phyloP scores from a whole-genome alignment of 2,797 vertebrate species.

The Pseudochirops corinnae region DNA sequence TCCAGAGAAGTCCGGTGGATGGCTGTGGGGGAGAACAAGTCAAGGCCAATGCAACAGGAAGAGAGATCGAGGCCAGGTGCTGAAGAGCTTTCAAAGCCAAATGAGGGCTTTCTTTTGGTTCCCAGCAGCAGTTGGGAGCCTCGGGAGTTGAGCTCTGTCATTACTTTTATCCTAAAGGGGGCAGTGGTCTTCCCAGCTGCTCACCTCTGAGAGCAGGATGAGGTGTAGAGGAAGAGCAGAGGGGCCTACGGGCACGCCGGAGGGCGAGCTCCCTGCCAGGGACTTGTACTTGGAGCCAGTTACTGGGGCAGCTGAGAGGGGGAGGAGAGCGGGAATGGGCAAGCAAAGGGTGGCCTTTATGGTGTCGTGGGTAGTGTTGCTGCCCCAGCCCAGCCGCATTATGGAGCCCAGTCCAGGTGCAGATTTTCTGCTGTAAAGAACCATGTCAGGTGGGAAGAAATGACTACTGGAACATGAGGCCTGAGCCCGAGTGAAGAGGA shows the following conservation, averaged over 20 bases:
- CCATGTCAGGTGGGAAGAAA: not conserved
- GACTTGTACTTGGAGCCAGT: no score
- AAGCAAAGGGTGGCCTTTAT: not conserved
- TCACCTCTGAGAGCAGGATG: not conserved
- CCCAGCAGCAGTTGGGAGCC: no score
- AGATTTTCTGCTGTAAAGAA: not conserved
- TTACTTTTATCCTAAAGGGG: no score
- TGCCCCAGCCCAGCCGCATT: accelerated
- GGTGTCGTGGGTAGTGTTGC: not conserved
- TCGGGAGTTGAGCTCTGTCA: no score
- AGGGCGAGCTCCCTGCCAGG: no score
- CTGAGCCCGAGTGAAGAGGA: not conserved
- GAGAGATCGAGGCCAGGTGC: no score
- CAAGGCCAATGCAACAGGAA: no score
- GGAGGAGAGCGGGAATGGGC: not conserved
- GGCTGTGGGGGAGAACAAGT: not conserved
- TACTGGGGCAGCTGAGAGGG: not conserved
- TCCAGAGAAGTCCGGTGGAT: no score
- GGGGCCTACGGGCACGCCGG: not conserved
- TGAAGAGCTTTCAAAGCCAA: no score
- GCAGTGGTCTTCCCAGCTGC: no score
- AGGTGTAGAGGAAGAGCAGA: not conserved
- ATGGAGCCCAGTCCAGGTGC: not conserved
- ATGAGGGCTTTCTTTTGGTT: no score
- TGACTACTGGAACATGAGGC: not conserved